Conservation (phyloP, 2,888 invertebrate genomes). For the Gymnoscelis rufifasciata region DNA sequence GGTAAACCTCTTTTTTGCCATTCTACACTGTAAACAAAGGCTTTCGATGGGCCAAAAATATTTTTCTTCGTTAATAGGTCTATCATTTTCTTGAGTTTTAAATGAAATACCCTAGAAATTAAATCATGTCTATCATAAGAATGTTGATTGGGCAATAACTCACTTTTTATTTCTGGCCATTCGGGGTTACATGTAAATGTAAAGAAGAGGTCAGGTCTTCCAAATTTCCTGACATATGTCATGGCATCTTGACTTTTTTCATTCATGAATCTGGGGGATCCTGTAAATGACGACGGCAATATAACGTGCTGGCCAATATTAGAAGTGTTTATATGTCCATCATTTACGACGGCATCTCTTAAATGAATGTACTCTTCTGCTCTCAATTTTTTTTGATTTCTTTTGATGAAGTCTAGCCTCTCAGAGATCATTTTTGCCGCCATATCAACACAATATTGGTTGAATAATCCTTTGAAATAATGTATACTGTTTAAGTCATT, state of each 20-base stretch:
- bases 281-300: conserved; percentile 30
- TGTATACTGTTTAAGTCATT: conserved; percentile 22
- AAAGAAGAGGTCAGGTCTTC: conserved; percentile 28
- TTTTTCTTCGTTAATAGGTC: conserved; percentile 19
- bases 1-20: conserved; percentile 7
- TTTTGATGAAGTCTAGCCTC: not conserved
- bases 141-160: conserved; percentile 15
- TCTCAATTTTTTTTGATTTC: not conserved
- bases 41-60: conserved; percentile 22
- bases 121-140: conserved; percentile 29
- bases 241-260: conserved; percentile 29
- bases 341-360: not conserved
- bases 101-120: conserved; percentile 28
- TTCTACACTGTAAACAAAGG: conserved; percentile 4
- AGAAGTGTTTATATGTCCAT: conserved; percentile 11
- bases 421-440: conserved; percentile 11
- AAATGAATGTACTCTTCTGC: not conserved
- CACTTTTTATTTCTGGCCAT: conserved; percentile 30
- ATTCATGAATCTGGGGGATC: conserved; percentile 24
- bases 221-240: conserved; percentile 19
- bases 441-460: conserved; percentile 29
- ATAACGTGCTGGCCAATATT: conserved; percentile 30
- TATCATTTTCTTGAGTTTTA: conserved; percentile 30
- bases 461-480: conserved; percentile 30
- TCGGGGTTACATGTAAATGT: conserved; percentile 28